Conservation (phyloP, 2,113 vertebrate species). For the Macroglossus sobrinus region DNA sequence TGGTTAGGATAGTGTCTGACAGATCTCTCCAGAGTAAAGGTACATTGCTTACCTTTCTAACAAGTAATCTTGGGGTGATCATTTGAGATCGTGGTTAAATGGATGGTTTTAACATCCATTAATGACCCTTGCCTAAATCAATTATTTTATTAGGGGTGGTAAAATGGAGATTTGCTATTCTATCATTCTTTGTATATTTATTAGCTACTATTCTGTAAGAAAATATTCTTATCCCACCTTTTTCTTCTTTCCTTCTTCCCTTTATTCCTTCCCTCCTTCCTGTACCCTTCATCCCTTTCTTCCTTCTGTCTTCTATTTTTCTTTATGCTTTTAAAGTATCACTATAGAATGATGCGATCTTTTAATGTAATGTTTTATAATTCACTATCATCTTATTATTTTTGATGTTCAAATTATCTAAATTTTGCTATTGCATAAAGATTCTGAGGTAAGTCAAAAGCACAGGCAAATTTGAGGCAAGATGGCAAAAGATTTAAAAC, state of each 20-base stretch:
- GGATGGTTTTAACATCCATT: not conserved
- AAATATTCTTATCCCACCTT: not conserved
- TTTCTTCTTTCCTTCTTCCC: not conserved
- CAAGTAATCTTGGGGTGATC: not conserved
- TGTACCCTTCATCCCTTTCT: too few species aligned
- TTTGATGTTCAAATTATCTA: not conserved
- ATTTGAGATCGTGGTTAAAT: not conserved
- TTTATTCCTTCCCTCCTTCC: not conserved
- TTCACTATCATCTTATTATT: not conserved
- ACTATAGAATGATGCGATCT: not conserved
- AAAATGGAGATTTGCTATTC: not conserved
- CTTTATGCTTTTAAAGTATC: not conserved
- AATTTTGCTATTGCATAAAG: not conserved
- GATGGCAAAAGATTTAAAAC: not conserved
- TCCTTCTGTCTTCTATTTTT: not conserved
- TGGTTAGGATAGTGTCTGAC: not conserved
- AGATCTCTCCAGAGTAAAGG: not conserved
- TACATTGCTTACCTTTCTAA: not conserved
- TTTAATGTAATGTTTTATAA: slow-evolving; percentile 10
- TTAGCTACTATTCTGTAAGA: not conserved
- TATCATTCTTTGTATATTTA: not conserved
- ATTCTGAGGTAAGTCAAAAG: slow-evolving; percentile 22
- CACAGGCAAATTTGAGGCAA: not conserved
- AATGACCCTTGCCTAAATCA: not conserved
- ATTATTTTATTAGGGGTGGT: not conserved